A percentile compares a stretch with the other conserved stretches of the same genome.
These are phyloP conservation scores for Exephanes ischioxanthus DNA, from an alignment of 2,888 invertebrate genomes.

Conservation along the genomic window DNA sequence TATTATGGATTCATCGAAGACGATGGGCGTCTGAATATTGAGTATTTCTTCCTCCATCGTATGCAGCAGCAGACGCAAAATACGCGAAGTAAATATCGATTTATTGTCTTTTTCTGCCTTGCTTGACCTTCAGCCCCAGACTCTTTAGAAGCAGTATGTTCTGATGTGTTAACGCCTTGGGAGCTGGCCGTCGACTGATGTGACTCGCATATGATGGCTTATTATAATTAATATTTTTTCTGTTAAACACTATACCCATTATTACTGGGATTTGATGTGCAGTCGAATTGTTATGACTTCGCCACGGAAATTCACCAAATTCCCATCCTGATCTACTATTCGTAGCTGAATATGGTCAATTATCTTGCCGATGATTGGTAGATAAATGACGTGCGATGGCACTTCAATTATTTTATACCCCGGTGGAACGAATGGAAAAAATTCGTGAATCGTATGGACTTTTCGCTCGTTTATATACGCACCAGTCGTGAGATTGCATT, in stretches of 20 bases:
- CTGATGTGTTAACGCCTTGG: not conserved
- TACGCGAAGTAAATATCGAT: no score
- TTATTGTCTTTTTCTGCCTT: no score
- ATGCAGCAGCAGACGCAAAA: slow-evolving; percentile 20
- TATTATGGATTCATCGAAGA: slow-evolving; percentile 55
- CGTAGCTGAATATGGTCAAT: slow-evolving; percentile 42
- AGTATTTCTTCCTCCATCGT: slow-evolving; percentile 20
- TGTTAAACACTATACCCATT: slow-evolving; percentile 41
- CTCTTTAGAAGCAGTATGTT: no score
- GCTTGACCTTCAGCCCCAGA: no score
- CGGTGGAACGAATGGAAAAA: slow-evolving; percentile 65
- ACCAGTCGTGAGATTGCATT: slow-evolving; percentile 76
- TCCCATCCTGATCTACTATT: no score
- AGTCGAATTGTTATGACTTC: slow-evolving; percentile 70
- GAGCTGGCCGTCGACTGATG: slow-evolving; percentile 18
- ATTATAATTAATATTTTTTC: slow-evolving; percentile 28
- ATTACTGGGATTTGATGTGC: slow-evolving; percentile 65
- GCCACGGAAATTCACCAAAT: no score
- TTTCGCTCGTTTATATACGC: slow-evolving; percentile 74
- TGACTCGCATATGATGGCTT: slow-evolving; percentile 1
- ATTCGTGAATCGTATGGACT: slow-evolving; percentile 80
- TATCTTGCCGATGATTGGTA: slow-evolving; percentile 58
- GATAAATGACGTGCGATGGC: slow-evolving; percentile 57
- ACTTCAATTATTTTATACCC: slow-evolving; percentile 1
- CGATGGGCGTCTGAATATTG: slow-evolving; percentile 16